Evolutionary conservation across 2,797 vertebrate genomes (phyloP).

Genomic region (Rhinichthys osculus): DNA sequence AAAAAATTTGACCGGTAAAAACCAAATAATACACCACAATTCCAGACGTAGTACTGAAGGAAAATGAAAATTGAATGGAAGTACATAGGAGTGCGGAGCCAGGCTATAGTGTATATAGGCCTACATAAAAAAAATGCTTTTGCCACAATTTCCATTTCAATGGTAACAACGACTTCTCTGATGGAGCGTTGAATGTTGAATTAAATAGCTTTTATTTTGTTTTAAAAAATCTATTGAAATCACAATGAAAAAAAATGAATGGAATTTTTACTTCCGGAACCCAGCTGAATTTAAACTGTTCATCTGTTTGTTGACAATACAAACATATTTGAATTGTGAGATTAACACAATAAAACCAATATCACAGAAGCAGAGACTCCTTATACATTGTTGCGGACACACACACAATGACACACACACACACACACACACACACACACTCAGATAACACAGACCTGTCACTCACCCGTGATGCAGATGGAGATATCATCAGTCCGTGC

Average conservation of each 20-base stretch:
- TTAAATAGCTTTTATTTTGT: not conserved
- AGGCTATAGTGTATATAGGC: not conserved
- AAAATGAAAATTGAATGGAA: too few species aligned
- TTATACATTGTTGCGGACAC: not conserved
- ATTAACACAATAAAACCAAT: not conserved
- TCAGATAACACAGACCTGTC: constrained; percentile 34
- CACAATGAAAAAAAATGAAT: not conserved
- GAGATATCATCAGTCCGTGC: constrained; percentile 41
- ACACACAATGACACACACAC: not conserved
- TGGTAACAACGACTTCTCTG: not conserved
- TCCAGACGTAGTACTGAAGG: too few species aligned
- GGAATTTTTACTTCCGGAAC: not conserved
- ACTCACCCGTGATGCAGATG: constrained; percentile 44
- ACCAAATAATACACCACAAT: too few species aligned
- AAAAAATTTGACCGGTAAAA: too few species aligned
- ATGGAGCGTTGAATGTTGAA: not conserved
- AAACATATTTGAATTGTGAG: not conserved
- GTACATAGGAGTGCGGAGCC: too few species aligned
- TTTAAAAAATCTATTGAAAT: not conserved
- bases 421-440: not conserved
- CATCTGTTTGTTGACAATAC: not conserved
- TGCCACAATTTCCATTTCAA: not conserved
- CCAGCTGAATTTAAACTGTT: not conserved
- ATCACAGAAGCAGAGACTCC: not conserved
- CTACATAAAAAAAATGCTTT: not conserved